Evolutionary conservation across 2,888 invertebrate genomes (phyloP), one percentile per base, ranked within the genome.

Genomic region (Sisyra nigra): DNA sequence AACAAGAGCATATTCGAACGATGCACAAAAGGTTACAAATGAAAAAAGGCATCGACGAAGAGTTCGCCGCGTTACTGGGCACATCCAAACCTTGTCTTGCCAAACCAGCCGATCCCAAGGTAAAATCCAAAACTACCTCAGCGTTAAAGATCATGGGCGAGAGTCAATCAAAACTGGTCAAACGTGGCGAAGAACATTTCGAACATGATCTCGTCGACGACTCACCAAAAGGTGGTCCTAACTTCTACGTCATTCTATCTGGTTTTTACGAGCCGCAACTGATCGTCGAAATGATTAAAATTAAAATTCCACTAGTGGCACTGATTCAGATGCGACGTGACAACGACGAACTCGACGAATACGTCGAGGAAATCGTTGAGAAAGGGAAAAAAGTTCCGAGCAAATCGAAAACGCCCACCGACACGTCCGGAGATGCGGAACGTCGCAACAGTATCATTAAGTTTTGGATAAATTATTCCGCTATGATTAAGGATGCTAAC

Each of bases 191-290:
- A 41, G 56, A 57, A 24, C 55, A 54, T 55, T 51, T 49, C 14
- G 53, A 55, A 36, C 47, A 45, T 6, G 45, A 50, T 1, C 55
- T 51, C 42, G 43, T 56, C 3, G 54, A 56, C 30, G 61, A 60
- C 36, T 52, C 54, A 3, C 57, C 61, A 0, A 6, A 47, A 7
- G 47, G 54, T 3, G 59, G 59, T 30, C 57, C 59, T 1, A 49
- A 58, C 40, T 48, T 60, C 17, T 61, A 57, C 43, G 42, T 61
- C 19, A 50, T 57, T 7, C 48, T 61, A 1, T 54, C 55, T 1
- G 58, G 57, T 3, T 58, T 61, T 45, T 31, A 43, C 38, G 14
- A 43, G 15, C 13, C 32, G 17, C 15, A 31, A 11, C 13, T 43
- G 5, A 30, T 43, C 6, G n/a, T 30, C n/a, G 31, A 37, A 11